Conservation (phyloP, 2,888 invertebrate genomes). For the Serrognathus titanus region DNA sequence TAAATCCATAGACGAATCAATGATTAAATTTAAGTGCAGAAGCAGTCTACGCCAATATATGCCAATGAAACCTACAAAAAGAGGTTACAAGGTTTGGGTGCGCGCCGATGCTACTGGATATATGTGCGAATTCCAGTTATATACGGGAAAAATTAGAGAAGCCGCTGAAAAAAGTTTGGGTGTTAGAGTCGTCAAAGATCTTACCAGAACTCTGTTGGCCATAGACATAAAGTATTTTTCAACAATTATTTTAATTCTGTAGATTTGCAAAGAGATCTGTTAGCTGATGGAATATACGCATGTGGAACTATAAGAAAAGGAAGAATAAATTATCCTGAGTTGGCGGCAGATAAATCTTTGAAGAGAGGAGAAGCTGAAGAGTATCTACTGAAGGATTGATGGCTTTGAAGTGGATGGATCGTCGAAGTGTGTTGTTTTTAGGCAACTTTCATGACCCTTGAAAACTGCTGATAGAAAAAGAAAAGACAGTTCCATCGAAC, state of each 20-base stretch:
- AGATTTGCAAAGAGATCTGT: constrained; percentile 20
- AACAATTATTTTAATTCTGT: constrained; percentile 30
- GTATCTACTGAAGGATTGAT: background rate
- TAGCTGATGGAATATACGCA: constrained; percentile 20
- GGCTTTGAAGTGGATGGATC: constrained; percentile 1
- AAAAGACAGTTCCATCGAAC: constrained; percentile 16
- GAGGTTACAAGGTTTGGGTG: constrained; percentile 30
- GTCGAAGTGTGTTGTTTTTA: background rate
- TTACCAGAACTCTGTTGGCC: constrained; percentile 9
- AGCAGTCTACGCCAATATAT: background rate
- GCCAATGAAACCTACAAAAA: background rate
- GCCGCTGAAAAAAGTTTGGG: constrained; percentile 27
- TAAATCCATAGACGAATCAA: constrained; percentile 1
- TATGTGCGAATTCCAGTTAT: constrained; percentile 31
- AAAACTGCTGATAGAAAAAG: constrained; percentile 3
- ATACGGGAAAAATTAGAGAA: constrained; percentile 32
- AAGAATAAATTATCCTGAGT: constrained; percentile 20
- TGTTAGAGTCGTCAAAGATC: constrained; percentile 16
- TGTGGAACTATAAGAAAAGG: constrained; percentile 26
- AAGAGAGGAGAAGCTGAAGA: background rate
- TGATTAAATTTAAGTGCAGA: background rate
- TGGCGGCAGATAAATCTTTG: constrained; percentile 1
- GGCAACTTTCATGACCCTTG: background rate
- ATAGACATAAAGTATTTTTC: constrained; percentile 26
- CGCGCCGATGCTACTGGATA: constrained; percentile 28